Evolutionary conservation across 2,113 vertebrate genomes (phyloP).

Genomic region (Podarcis cretensis): DNA sequence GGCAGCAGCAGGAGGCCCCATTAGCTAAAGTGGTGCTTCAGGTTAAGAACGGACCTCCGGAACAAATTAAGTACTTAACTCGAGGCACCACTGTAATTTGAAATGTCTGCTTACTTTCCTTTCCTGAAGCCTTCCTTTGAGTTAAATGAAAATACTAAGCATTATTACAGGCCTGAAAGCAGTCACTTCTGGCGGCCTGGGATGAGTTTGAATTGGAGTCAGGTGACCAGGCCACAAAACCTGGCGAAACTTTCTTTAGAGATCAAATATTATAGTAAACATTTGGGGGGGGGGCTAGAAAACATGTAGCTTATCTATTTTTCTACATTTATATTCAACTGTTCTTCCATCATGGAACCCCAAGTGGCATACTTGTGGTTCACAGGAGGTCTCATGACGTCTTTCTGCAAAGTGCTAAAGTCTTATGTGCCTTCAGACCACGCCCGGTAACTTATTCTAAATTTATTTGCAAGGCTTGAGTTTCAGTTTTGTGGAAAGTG

Average conservation of each 20-base stretch:
- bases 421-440: too few relatives aligned
- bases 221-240: background rate
- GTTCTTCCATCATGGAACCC: too few relatives aligned
- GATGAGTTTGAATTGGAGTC: background rate
- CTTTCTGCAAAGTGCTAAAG: too few relatives aligned
- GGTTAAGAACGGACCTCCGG: too few relatives aligned
- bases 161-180: background rate
- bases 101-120: background rate
- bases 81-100: too few relatives aligned
- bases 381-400: too few relatives aligned
- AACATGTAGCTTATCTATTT: background rate
- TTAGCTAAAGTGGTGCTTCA: too few relatives aligned
- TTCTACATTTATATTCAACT: background rate
- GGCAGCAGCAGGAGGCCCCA: too few relatives aligned
- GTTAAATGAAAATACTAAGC: background rate
- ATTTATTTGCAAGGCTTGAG: background rate
- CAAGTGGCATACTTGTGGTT: too few relatives aligned
- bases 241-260: background rate
- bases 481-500: background rate
- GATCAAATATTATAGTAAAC: background rate
- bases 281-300: background rate
- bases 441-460: background rate
- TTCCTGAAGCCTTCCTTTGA: background rate
- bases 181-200: background rate
- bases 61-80: too few relatives aligned